A percentile compares a stretch with the other conserved stretches of the same genome.
phyloP scores from a whole-genome alignment of 2,797 vertebrate genomes.

The Telmatherina bonti region DNA sequence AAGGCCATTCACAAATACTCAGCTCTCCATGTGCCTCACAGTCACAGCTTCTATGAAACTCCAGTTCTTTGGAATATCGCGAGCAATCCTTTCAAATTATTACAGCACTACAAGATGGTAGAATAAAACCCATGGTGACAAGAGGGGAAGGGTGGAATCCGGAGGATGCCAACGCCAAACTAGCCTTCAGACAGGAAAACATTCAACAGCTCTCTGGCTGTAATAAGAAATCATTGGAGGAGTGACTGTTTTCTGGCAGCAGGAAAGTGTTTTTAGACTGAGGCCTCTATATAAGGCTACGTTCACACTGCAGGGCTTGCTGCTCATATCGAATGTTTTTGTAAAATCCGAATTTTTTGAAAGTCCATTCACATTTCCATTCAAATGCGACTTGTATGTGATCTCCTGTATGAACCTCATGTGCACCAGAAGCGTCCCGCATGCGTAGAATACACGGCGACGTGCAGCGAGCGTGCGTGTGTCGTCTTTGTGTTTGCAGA shows the following conservation, averaged over 20 bases:
- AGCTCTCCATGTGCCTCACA: conserved; percentile 43
- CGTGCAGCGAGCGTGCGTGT: too few species aligned
- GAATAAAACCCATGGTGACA: conserved; percentile 56
- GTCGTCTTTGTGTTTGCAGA: too few species aligned
- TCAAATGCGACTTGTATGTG: too few species aligned
- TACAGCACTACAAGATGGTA: conserved; percentile 41
- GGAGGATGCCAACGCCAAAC: conserved; percentile 15
- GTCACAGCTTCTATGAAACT: conserved; percentile 47
- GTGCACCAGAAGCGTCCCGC: too few species aligned
- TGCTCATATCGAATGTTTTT: too few species aligned
- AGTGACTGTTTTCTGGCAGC: conserved; percentile 30
- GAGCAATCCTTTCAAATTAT: conserved; percentile 48
- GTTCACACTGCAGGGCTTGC: too few species aligned
- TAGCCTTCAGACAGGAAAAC: conserved; percentile 27
- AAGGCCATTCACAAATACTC: conserved; percentile 77
- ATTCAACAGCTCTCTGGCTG: conserved; percentile 33
- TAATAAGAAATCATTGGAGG: conserved; percentile 51
- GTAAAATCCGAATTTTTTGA: too few species aligned
- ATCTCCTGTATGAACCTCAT: too few species aligned
- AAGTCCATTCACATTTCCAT: too few species aligned
- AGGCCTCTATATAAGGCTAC: conserved; percentile 15
- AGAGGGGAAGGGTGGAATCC: conserved; percentile 21
- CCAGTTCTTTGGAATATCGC: conserved; percentile 31
- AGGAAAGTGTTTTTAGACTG: conserved; percentile 10
- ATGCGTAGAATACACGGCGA: too few species aligned